Conservation (phyloP, 2,113 vertebrate genomes). For the Hepsetus odoe region DNA sequence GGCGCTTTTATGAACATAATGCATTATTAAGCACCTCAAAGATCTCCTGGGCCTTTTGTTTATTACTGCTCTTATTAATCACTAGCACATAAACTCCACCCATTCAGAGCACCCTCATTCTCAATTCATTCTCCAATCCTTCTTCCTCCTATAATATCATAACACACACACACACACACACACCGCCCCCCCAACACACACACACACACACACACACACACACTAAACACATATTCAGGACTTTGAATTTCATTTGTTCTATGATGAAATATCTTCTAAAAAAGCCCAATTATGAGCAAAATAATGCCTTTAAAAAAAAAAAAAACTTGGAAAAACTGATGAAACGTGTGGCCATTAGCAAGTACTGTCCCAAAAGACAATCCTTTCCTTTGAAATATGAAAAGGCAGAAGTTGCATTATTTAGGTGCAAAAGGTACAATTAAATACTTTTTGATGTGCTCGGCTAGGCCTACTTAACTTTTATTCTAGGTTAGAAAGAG, state of each 20-base stretch:
- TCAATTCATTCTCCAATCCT: constrained; percentile 65
- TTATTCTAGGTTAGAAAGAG: not conserved
- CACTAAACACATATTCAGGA: not conserved
- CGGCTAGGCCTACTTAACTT: not conserved
- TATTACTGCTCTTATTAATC: constrained; percentile 86
- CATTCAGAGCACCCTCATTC: constrained; percentile 77
- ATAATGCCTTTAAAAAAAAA: constrained; percentile 46
- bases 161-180: constrained; percentile 32
- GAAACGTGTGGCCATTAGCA: constrained; percentile 33
- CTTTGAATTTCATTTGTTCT: constrained; percentile 51
- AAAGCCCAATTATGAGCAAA: constrained; percentile 59
- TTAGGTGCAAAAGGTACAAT: not conserved
- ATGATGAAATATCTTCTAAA: constrained; percentile 54
- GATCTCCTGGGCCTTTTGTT: constrained; percentile 83
- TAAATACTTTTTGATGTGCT: not conserved
- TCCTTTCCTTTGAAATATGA: not conserved
- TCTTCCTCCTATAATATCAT: not conserved
- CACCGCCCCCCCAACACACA: constrained; percentile 3
- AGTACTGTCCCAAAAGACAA: not conserved
- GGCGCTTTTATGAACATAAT: constrained; percentile 83
- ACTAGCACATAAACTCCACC: constrained; percentile 77
- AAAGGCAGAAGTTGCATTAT: constrained; percentile 15
- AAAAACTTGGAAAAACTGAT: constrained; percentile 28
- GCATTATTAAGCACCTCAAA: constrained; percentile 86
- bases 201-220: constrained; percentile 36